Evolutionary conservation across 2,888 invertebrate species (phyloP).

Genomic region (Aphodius sticticus): DNA sequence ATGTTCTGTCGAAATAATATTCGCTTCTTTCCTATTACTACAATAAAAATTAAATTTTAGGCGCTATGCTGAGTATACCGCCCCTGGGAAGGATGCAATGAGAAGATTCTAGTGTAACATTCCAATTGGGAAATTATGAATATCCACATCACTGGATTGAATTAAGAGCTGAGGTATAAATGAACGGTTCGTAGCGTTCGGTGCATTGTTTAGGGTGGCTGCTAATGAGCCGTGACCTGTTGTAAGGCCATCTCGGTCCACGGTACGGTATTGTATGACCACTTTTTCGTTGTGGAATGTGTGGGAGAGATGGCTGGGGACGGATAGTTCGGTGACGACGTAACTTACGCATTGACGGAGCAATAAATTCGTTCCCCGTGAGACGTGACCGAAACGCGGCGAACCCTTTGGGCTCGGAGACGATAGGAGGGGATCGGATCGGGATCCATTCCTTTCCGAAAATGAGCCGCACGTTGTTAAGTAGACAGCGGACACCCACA

Average conservation of each 20-base stretch:
- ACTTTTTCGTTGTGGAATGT: constrained; percentile 18
- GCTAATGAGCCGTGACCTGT: background rate
- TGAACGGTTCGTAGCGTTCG: too few relatives aligned
- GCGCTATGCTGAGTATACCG: too few relatives aligned
- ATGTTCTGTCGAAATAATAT: too few relatives aligned
- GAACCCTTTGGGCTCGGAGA: background rate
- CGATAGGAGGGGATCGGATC: constrained; percentile 42
- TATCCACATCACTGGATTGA: too few relatives aligned
- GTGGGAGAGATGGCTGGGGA: constrained; percentile 23
- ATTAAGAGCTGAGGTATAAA: too few relatives aligned
- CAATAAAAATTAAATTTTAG: too few relatives aligned
- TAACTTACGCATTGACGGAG: constrained; percentile 54
- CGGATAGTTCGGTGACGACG: constrained; percentile 37
- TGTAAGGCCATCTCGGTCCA: constrained; percentile 7
- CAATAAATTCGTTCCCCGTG: constrained; percentile 55
- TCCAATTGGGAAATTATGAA: too few relatives aligned
- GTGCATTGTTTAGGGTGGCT: background rate
- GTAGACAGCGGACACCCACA: constrained; percentile 45
- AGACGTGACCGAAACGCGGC: constrained; percentile 8
- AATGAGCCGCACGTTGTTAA: constrained; percentile 49
- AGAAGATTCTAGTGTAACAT: too few relatives aligned
- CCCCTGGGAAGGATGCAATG: too few relatives aligned
- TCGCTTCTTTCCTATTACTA: too few relatives aligned
- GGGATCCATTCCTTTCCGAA: constrained; percentile 47
- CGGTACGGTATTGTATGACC: constrained; percentile 17